Conservation (phyloP, 2,113 vertebrate species). For the Zapornia atra region DNA sequence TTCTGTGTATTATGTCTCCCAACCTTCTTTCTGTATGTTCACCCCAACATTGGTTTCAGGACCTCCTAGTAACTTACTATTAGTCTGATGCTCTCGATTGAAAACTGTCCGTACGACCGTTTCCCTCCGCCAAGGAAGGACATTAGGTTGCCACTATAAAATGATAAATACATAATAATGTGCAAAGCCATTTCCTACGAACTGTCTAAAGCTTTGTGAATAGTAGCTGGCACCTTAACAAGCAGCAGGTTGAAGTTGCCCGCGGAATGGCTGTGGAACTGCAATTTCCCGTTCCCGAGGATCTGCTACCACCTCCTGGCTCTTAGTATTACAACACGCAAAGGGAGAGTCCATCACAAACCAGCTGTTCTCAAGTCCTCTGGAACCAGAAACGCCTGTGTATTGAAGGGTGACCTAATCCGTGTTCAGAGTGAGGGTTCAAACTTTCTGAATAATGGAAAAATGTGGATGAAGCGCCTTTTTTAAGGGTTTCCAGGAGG, state of each 20-base stretch:
- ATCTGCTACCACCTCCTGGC: conserved; percentile 60
- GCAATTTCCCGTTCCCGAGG: background rate
- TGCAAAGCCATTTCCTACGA: background rate
- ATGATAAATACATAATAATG: background rate
- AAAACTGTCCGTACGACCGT: background rate
- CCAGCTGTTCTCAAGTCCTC: background rate
- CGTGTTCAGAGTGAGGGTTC: background rate
- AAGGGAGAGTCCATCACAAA: background rate
- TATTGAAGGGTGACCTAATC: background rate
- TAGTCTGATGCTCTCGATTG: background rate
- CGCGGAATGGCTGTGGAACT: rapidly evolving
- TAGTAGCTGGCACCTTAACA: background rate
- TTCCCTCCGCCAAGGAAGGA: background rate
- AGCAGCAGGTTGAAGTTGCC: background rate
- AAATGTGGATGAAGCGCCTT: background rate
- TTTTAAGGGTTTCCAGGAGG: background rate
- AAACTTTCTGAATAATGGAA: background rate
- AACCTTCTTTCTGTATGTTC: background rate
- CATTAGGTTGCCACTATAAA: background rate
- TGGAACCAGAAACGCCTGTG: background rate
- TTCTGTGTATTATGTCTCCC: background rate
- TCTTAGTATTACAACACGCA: background rate
- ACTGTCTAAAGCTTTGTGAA: background rate
- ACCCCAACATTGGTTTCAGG: background rate
- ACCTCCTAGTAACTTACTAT: background rate